These are phyloP conservation scores for Calliphora vomitoria DNA, from an alignment of 2,888 invertebrate genomes.

Conservation along the genomic window DNA sequence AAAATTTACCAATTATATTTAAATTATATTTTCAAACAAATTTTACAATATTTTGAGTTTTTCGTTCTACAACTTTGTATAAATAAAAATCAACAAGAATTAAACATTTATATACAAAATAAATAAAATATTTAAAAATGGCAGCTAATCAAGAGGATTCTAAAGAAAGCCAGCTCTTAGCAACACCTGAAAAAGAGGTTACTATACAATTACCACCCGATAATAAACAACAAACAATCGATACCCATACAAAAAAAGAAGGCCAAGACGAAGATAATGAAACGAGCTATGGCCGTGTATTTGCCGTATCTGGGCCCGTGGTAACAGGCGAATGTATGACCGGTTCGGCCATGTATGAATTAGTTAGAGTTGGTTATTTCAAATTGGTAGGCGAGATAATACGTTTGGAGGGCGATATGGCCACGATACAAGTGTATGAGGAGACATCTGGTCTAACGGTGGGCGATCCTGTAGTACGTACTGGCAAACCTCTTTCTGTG, in stretches of 20 bases:
- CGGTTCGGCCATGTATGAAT: slow-evolving; percentile 99
- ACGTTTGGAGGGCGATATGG: slow-evolving; percentile 99
- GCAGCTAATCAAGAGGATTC: neutral
- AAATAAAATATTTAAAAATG: slow-evolving; percentile 33
- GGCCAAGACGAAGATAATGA: slow-evolving; percentile 22
- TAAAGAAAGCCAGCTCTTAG: neutral
- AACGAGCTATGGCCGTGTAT: slow-evolving; percentile 89
- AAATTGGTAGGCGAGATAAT: slow-evolving; percentile 99
- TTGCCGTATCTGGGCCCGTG: slow-evolving; percentile 99
- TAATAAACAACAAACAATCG: neutral
- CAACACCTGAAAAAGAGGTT: neutral
- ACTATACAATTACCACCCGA: neutral
- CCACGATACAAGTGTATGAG: slow-evolving; percentile 99
- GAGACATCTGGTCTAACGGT: slow-evolving; percentile 99
- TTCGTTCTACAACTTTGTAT: no score
- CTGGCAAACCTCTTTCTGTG: slow-evolving; percentile 99
- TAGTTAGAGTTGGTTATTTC: slow-evolving; percentile 98
- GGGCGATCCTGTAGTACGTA: slow-evolving; percentile 98
- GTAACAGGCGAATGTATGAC: slow-evolving; percentile 99
- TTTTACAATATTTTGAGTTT: no score
- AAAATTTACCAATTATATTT: no score
- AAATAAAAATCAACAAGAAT: no score
- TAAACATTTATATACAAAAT: no score
- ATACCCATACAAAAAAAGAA: neutral
- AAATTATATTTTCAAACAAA: no score